Conservation (phyloP, 2,888 invertebrate genomes). For the Maniola hyperantus region DNA sequence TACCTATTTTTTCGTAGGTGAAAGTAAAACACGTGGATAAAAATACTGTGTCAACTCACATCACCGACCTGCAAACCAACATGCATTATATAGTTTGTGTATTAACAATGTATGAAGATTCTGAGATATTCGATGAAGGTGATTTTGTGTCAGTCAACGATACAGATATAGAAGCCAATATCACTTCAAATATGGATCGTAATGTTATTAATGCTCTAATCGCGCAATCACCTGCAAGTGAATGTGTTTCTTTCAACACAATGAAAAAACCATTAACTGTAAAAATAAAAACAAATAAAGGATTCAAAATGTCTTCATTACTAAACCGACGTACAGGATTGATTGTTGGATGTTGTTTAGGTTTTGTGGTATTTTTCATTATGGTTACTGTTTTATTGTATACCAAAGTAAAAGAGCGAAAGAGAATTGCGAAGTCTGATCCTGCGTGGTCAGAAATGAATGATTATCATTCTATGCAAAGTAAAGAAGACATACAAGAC, state of each 20-base stretch:
- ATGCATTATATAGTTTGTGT: conserved; percentile 71
- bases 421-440: conserved; percentile 74
- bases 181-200: conserved; percentile 61
- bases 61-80: conserved; percentile 62
- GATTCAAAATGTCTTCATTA: conserved; percentile 61
- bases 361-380: conserved; percentile 73
- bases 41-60: conserved; percentile 64
- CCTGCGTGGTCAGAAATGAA: conserved; percentile 77
- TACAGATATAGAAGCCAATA: conserved; percentile 55
- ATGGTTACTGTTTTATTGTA: conserved; percentile 74
- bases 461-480: conserved; percentile 75
- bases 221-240: conserved; percentile 70
- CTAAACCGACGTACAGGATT: conserved; percentile 73
- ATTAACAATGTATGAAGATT: conserved; percentile 65
- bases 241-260: conserved; percentile 74
- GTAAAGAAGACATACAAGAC: conserved; percentile 75
- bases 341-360: conserved; percentile 75
- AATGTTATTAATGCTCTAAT: conserved; percentile 65
- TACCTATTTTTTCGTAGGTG: conserved; percentile 54
- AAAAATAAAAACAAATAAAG: conserved; percentile 59
- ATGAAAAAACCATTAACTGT: conserved; percentile 56
- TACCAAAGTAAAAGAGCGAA: conserved; percentile 76
- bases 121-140: conserved; percentile 50
- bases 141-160: conserved; percentile 53
- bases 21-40: conserved; percentile 68